phyloP scores from a whole-genome alignment of 2,888 invertebrate species.

The Caenorhabditis sp. region DNA sequence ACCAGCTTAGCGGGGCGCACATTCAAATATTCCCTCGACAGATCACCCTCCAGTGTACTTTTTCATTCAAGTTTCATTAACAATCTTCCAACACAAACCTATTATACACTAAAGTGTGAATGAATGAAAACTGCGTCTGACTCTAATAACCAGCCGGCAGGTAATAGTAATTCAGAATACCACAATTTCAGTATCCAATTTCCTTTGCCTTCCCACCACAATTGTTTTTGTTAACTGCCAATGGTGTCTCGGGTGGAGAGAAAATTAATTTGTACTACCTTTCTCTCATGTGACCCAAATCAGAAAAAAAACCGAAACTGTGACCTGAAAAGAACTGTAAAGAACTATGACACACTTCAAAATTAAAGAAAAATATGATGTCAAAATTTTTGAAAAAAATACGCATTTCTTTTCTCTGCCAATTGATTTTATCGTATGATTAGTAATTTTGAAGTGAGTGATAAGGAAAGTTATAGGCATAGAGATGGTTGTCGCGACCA shows the following conservation, averaged over 20 bases:
- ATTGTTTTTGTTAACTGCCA: constrained; percentile 1
- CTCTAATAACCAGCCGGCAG: background rate
- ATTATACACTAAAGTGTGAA: background rate
- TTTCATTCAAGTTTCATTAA: constrained; percentile 1
- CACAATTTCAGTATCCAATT: constrained; percentile 38
- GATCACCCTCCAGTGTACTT: constrained; percentile 18
- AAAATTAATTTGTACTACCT: constrained; percentile 21
- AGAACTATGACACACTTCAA: constrained; percentile 17
- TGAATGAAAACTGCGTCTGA: background rate
- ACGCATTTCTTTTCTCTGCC: constrained; percentile 26
- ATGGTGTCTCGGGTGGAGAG: background rate
- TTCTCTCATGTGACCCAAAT: constrained; percentile 14
- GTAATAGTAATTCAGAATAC: constrained; percentile 18
- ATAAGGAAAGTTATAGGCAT: constrained; percentile 51
- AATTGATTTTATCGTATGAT: constrained; percentile 59
- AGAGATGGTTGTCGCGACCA: constrained; percentile 34
- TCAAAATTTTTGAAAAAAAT: constrained; percentile 47
- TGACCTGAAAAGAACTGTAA: constrained; percentile 14
- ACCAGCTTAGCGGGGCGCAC: constrained; percentile 26
- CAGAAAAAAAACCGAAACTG: background rate
- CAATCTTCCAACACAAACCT: too few species aligned
- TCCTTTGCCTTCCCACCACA: background rate
- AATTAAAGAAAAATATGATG: constrained; percentile 45
- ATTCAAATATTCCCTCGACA: background rate
- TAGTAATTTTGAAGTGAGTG: constrained; percentile 47